A percentile compares a stretch with the other conserved stretches of the same genome.
Evolutionary conservation across 2,797 vertebrate genomes (phyloP).

Genomic region (Manis javanica): DNA sequence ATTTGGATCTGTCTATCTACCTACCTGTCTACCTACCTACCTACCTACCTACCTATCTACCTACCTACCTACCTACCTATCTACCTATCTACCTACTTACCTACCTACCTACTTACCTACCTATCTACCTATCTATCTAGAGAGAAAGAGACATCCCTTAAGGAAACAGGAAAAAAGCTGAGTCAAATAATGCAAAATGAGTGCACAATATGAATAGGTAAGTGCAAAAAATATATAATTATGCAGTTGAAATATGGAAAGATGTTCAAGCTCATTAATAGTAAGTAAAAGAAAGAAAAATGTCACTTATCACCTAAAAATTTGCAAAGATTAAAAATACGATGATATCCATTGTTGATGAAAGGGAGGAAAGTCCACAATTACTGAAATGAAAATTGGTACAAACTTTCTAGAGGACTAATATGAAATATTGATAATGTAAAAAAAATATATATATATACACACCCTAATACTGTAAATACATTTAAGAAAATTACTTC

Average conservation of each 20-base stretch:
- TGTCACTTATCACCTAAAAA: background rate
- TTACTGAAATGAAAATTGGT: background rate
- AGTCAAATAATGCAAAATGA: background rate
- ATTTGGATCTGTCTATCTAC: background rate
- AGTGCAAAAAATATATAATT: background rate
- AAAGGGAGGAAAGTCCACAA: background rate
- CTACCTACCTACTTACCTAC: background rate
- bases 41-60: background rate
- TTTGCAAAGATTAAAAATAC: background rate
- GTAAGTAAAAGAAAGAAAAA: background rate
- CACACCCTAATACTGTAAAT: background rate
- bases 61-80: background rate
- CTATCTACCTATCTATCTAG: background rate
- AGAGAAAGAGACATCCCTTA: background rate
- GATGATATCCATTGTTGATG: background rate
- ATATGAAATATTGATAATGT: background rate
- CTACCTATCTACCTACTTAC: background rate
- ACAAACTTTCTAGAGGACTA: background rate
- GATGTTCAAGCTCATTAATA: background rate
- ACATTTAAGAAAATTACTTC: background rate
- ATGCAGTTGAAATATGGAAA: background rate
- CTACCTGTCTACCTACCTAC: background rate
- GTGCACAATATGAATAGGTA: background rate
- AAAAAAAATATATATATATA: background rate
- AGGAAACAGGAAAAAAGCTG: background rate